These are phyloP conservation scores for Malacoraja senta DNA, from an alignment of 2,797 vertebrate species.

Conservation along the genomic window DNA sequence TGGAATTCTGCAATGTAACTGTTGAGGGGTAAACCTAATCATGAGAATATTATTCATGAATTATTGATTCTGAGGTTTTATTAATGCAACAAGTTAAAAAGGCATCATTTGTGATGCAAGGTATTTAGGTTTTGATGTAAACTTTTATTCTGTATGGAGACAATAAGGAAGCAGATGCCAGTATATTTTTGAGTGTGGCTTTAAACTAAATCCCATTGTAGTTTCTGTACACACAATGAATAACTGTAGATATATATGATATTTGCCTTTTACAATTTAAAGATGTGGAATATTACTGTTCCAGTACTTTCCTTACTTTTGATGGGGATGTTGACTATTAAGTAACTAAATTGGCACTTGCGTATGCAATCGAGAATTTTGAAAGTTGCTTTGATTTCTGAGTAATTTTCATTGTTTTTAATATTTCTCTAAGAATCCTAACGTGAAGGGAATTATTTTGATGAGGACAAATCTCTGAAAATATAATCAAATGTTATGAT, in stretches of 20 bases:
- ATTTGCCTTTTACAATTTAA: neutral
- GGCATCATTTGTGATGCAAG: neutral
- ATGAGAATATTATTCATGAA: neutral
- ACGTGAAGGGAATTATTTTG: neutral
- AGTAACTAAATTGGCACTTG: neutral
- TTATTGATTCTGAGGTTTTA: neutral
- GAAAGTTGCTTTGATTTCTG: neutral
- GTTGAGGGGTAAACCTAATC: neutral
- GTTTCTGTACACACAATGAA: neutral
- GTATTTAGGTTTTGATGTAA: neutral
- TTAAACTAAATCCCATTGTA: slow-evolving; percentile 3
- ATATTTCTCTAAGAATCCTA: neutral
- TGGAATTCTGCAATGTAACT: neutral
- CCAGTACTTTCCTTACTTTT: neutral
- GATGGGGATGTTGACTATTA: neutral
- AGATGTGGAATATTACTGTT: neutral
- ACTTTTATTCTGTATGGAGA: neutral
- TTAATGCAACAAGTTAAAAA: neutral
- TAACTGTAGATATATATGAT: neutral
- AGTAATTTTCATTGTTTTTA: neutral
- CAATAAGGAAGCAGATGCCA: neutral
- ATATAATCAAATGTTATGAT: neutral
- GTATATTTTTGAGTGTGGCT: neutral
- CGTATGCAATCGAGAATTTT: neutral
- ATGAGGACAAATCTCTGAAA: neutral